Evolutionary conservation across 1,140 invertebrate genomes (phyloP).

Genomic region (Chironomus tepperi): DNA sequence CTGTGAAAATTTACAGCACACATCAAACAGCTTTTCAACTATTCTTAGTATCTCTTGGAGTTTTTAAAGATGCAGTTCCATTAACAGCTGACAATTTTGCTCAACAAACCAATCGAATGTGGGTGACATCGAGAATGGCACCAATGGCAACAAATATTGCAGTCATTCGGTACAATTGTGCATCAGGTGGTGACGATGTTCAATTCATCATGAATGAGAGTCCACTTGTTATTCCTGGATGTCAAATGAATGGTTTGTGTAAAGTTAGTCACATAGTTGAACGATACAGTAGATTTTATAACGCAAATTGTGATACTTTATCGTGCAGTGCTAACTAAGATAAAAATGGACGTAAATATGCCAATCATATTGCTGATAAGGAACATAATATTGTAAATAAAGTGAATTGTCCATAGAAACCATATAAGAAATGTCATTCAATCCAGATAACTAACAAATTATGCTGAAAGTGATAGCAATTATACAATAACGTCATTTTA

Average conservation of each 20-base stretch:
- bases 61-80: neutral
- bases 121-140: neutral
- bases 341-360: too few species aligned
- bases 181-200: neutral
- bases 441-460: too few species aligned
- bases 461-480: too few species aligned
- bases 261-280: neutral
- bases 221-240: neutral
- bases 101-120: neutral
- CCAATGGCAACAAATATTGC: neutral
- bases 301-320: neutral
- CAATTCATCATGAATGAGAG: neutral
- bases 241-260: neutral
- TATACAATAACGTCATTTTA: neutral
- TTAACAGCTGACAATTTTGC: conserved; percentile 8
- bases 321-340: neutral
- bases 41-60: neutral
- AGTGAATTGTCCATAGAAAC: too few species aligned
- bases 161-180: neutral
- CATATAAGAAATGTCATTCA: too few species aligned
- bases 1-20: neutral
- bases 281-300: neutral
- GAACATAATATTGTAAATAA: too few species aligned
- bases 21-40: neutral
- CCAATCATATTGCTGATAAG: too few species aligned